phyloP scores from a whole-genome alignment of 2,888 invertebrate species.

The Tetragonisca angustula region DNA sequence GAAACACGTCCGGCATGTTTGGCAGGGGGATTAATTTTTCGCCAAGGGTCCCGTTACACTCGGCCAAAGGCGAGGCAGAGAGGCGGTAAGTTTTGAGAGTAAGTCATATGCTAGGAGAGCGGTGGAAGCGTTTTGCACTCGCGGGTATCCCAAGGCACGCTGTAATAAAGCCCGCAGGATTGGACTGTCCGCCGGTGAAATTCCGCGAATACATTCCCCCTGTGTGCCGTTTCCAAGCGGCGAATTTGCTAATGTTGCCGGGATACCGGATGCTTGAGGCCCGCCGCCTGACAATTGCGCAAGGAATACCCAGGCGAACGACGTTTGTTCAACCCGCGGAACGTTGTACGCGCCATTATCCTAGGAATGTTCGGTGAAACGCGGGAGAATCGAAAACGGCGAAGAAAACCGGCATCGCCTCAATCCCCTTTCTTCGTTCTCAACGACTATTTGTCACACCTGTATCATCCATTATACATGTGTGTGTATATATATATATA shows the following conservation, averaged over 20 bases:
- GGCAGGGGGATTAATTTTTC: no score
- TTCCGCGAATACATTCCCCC: conserved; percentile 21
- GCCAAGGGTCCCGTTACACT: no score
- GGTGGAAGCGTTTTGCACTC: not conserved
- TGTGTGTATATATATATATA: no score
- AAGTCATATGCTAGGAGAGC: not conserved
- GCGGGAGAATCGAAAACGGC: not conserved
- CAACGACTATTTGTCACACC: no score
- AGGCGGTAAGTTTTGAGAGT: no score
- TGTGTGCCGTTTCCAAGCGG: not conserved
- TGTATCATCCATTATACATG: no score
- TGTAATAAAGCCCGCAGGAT: conserved; percentile 43
- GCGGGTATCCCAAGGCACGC: conserved; percentile 5
- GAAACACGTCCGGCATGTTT: no score
- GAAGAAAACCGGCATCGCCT: no score
- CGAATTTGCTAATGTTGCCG: conserved; percentile 29
- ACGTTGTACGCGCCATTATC: not conserved
- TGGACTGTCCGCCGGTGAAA: conserved; percentile 24
- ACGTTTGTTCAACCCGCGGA: not conserved
- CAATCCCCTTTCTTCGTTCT: no score
- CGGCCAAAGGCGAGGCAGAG: no score
- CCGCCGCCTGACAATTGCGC: conserved; percentile 16
- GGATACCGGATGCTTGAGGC: not conserved
- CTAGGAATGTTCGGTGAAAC: not conserved
- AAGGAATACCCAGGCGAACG: not conserved